Evolutionary conservation across 2,888 invertebrate species (phyloP).

Genomic region (Eristalinus aeneus): DNA sequence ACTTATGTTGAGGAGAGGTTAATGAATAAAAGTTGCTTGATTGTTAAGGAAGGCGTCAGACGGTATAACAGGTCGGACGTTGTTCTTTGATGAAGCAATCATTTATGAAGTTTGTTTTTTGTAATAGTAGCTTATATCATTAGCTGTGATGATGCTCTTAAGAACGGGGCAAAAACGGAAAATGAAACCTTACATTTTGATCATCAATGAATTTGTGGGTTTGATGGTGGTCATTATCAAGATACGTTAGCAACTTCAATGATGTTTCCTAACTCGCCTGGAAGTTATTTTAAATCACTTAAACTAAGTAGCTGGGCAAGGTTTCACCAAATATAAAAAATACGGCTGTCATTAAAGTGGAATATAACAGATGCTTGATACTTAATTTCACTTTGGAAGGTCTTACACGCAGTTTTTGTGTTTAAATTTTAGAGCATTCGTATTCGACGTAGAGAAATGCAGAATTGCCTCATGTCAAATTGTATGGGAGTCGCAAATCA

Average conservation of each 20-base stretch:
- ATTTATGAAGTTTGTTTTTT: background rate
- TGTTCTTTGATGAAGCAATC: background rate
- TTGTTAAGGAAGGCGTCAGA: background rate
- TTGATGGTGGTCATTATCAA: background rate
- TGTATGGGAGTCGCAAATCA: no score
- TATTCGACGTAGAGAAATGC: no score
- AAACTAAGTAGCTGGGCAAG: background rate
- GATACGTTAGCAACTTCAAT: background rate
- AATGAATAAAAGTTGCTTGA: conserved; percentile 8
- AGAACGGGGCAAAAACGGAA: background rate
- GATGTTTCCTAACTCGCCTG: background rate
- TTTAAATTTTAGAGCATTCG: no score
- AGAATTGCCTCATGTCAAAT: no score
- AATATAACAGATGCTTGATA: background rate
- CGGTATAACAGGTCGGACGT: background rate
- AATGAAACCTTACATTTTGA: background rate
- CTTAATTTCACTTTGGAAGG: background rate
- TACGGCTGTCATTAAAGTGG: background rate
- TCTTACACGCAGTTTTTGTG: no score
- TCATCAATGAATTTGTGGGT: background rate
- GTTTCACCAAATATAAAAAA: background rate
- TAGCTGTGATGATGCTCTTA: background rate
- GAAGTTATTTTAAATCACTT: background rate
- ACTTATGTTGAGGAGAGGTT: conserved; percentile 3
- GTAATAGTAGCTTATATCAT: background rate